phyloP scores from a whole-genome alignment of 2,113 vertebrate species.

The Tauraco erythrolophus region DNA sequence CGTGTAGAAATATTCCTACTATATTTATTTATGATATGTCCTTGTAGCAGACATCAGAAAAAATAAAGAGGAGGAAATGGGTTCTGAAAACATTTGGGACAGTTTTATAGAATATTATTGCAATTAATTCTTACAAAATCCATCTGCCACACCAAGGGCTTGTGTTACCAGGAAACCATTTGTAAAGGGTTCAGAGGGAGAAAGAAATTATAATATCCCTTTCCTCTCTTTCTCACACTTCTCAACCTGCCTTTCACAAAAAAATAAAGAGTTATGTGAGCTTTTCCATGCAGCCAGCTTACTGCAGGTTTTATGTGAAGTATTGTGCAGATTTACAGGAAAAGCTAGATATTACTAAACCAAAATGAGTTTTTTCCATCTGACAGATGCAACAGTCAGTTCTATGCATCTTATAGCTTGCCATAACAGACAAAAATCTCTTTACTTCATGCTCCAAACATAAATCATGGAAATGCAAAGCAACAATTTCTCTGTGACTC shows the following conservation, averaged over 20 bases:
- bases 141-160: slow-evolving; percentile 44
- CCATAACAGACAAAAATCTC: neutral
- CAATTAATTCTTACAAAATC: slow-evolving; percentile 63
- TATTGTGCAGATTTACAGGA: neutral
- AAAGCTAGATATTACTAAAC: neutral
- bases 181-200: slow-evolving; percentile 24
- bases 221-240: slow-evolving; percentile 47
- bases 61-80: slow-evolving; percentile 49
- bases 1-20: neutral
- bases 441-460: neutral
- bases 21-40: slow-evolving; percentile 37
- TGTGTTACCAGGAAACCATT: slow-evolving; percentile 62
- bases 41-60: slow-evolving; percentile 21
- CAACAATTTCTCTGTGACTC: neutral
- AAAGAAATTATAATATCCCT: slow-evolving; percentile 42
- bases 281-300: neutral
- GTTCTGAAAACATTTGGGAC: slow-evolving; percentile 29
- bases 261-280: neutral
- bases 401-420: neutral
- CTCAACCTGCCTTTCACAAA: slow-evolving; percentile 2
- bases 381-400: neutral
- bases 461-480: neutral
- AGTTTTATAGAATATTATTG: slow-evolving; percentile 44
- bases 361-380: neutral
- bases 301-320: neutral